Evolutionary conservation across 2,113 vertebrate genomes (phyloP), one percentile per base, ranked within the genome.

Genomic region (Calidris pugnax): DNA sequence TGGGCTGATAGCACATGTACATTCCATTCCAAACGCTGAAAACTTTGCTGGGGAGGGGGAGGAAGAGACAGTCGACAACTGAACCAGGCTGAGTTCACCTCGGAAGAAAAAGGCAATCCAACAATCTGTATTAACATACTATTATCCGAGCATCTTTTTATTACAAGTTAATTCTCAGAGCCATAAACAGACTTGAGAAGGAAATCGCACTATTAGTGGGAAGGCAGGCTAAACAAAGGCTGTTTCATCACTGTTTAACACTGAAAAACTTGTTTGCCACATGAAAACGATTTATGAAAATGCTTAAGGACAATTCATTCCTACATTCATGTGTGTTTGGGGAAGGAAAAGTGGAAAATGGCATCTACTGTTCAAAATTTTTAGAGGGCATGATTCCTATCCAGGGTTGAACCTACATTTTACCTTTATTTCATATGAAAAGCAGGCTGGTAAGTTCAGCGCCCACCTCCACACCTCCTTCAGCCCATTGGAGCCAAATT

Each of bases 151-250:
- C 64, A 93, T 71, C 88, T 87, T 93, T 83, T 73, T 82, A 87
- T 92, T 94, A 87, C 47, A 87, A 97, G 93, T 50, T 95, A 85
- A 95, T 95, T 97, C 93, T 83, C 48, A n/a, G 71, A 97, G 84
- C 87, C 90, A 69, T 75, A 96, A 95, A 95, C 91, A 92, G 51
- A 57, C 76, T 89, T 71, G 35, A 90, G 84, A 89, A 96, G 96
- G 93, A 97, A 92, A 85, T 85, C 57, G 27, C 81, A 74, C 43
- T 97, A 66, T 69, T 73, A 78, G 78, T 90, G 97, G 93, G 93
- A 94, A 88, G 80, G 71, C 62, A 96, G 48, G 56, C 75, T 74
- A 92, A 96, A 93, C 85, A 96, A 96, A 96, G 74, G 81, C 85
- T 68, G 67, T 67, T 77, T 88, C 85, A 95, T 66, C 59, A 78